Evolutionary conservation across 2,797 vertebrate species (phyloP), one percentile per base, ranked within the genome.

Genomic region (Cygnus olor): DNA sequence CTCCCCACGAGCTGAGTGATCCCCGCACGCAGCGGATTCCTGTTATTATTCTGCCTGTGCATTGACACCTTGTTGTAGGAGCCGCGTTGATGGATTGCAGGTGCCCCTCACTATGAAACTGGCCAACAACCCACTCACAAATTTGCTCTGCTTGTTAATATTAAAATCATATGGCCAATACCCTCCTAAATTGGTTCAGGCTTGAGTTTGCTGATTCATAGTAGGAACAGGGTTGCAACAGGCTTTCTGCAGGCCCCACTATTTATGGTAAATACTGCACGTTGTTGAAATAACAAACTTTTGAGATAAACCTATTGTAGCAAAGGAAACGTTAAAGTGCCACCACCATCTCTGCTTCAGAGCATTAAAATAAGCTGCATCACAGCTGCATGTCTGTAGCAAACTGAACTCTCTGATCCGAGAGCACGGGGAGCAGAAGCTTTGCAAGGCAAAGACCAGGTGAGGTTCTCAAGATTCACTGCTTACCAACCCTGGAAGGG

Each of bases 161-260:
- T 97, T 97, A 92, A 96, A 97, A 97, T 97, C 96, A 97, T 68
- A 96, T 96, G 96, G 95, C 68, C 89, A 69, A 57, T 66, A 76
- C 93, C 81, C 96, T 73, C 88, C 74, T 95, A 97, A 97, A 97
- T 96, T 95, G 91, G 84, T 96, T 97, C 96, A 96, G 94, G 88
- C 92, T 94, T 96, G 94, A 96, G 86, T 85, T 32, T 63, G 77
- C 92, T 90, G 95, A 83, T 66, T 96, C 88, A 38, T 94, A 92
- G 95, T 83, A 80, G 94, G 90, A 71, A 78, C 79, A 65, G 63
- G 34, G 86, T 38, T 94, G 87, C 91, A 88, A 8, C 42, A 54
- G 84, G 72, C 84, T 93, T 94, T 94, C 95, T 89, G 65, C 94
- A 92, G 94, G 78, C 89, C 88, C 72, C 61, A 66, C 90, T 95